Evolutionary conservation across 23 tunicate genomes (phyloP).

Genomic region (Styela clava): DNA sequence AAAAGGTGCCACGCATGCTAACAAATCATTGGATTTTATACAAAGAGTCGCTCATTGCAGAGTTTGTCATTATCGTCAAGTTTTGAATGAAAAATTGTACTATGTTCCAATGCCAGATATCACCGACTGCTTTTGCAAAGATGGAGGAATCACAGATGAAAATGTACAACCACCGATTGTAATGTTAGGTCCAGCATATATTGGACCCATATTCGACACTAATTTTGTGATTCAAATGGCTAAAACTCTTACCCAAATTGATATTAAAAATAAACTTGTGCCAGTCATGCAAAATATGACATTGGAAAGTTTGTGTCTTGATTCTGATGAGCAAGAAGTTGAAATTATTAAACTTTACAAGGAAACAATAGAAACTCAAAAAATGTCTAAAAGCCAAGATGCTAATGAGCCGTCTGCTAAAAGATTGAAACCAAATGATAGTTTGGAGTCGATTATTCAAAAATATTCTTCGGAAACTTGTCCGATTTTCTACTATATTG

Average conservation of each 20-base stretch:
- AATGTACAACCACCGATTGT: conserved; percentile 35
- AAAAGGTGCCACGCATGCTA: conserved; percentile 56
- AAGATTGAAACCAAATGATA: conserved; percentile 10
- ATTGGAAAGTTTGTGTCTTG: conserved; percentile 56
- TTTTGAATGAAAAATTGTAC: conserved; percentile 22
- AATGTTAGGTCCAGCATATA: conserved; percentile 67
- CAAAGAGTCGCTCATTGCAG: conserved; percentile 61
- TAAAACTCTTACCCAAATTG: not conserved
- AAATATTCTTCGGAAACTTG: too few relatives aligned
- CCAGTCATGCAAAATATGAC: conserved; percentile 27
- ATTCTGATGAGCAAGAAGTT: conserved; percentile 7
- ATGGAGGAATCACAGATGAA: conserved; percentile 14
- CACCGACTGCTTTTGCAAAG: conserved; percentile 1
- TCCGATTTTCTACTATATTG: conserved; percentile 49
- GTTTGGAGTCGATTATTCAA: not conserved
- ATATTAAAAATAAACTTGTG: not conserved
- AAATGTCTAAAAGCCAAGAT: not conserved
- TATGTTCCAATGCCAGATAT: not conserved
- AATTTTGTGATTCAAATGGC: conserved; percentile 24
- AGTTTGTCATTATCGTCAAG: conserved; percentile 46
- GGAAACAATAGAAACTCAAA: not conserved
- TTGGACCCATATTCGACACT: conserved; percentile 47
- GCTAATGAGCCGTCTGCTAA: conserved; percentile 23
- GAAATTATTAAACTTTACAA: not conserved
- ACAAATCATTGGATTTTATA: conserved; percentile 18